Percentiles rank a stretch among this genome's conserved stretches.
Conservation (phyloP, 35 echinoderm and acorn worm species). For the Eucidaris tribuloides region DNA sequence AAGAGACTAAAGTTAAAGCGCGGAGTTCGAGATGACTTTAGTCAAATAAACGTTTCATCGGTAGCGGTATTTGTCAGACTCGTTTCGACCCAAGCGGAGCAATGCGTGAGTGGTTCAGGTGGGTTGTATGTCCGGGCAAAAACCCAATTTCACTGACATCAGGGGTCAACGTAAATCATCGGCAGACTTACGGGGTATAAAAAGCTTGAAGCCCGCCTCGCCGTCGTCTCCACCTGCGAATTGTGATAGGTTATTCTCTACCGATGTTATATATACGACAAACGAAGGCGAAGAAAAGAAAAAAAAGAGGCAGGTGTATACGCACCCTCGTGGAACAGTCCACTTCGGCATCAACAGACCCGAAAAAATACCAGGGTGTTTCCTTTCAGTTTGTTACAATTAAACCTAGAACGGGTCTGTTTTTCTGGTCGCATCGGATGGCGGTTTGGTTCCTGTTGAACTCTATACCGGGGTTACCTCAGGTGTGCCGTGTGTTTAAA, state of each 20-base stretch:
- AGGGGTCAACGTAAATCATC: conserved; percentile 38
- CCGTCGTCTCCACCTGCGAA: conserved; percentile 33
- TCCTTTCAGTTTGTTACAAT: conserved; percentile 16
- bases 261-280: background rate
- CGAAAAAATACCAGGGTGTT: conserved; percentile 22
- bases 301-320: conserved; percentile 20
- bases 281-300: background rate
- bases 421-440: conserved; percentile 1
- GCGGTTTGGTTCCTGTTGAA: conserved; percentile 12
- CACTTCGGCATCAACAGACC: conserved; percentile 5
- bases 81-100: conserved; percentile 8
- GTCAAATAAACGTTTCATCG: conserved; percentile 38
- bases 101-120: background rate
- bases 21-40: conserved; percentile 2
- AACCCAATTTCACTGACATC: conserved; percentile 40
- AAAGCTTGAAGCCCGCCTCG: conserved; percentile 7
- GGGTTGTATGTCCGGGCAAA: conserved; percentile 23
- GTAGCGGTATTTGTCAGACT: conserved; percentile 13
- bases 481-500: conserved; percentile 9
- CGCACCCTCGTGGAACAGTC: too few species aligned
- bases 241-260: conserved; percentile 9
- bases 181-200: conserved; percentile 23
- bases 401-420: conserved; percentile 11
- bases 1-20: background rate
- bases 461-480: background rate